Base-by-base conservation (phyloP, 1,140 invertebrate genomes). In the Ctenoplectra terminalis region DNA sequence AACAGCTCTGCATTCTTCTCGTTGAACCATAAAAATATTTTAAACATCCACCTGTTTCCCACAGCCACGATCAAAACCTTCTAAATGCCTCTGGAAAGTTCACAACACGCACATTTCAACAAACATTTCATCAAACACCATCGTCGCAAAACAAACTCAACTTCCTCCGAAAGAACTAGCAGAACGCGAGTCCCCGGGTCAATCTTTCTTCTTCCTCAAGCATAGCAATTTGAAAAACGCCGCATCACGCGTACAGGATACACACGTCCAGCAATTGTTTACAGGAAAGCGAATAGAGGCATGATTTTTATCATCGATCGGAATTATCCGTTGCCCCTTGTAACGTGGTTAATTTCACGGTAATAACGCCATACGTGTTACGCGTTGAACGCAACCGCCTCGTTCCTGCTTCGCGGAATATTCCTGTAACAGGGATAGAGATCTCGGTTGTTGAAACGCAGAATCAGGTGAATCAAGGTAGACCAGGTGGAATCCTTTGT, bases 381-480 rank as follows among this genome's bases (percentile, higher is more conserved):
- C 52, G 5, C 37, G n/a, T 58, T 46, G 15, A 70, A 63, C 54
- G 11, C n/a, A 17, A 4, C n/a, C 29, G 43, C n/a, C 60, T 78
- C 29, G 71, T 61, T 37, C 1, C 63, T 8, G 48, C 50, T 60
- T 60, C 61, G 54, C 43, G 75, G 75, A 58, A 52, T 52, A 31
- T 69, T 80, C 56, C 60, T 50, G 34, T 29, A 29, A 11, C 17
- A 7, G 34, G 52, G 34, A 23, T 17, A 13, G 48, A 61, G 61
- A 83, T 70, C 64, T 54, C 48, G 67, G 50, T 67, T 52, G 69
- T 71, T 74, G 80, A 75, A 60, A 48, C 79, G 77, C 58, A 60
- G 83, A 86, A 84, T 86, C 84, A 63, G 84, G 63, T 75, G 81
- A 83, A 80, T 84, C 80, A 70, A 85, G 83, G 75, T 56, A 79